Evolutionary conservation across 2,888 invertebrate species (phyloP).

Genomic region (Neocrepidodera transversa): DNA sequence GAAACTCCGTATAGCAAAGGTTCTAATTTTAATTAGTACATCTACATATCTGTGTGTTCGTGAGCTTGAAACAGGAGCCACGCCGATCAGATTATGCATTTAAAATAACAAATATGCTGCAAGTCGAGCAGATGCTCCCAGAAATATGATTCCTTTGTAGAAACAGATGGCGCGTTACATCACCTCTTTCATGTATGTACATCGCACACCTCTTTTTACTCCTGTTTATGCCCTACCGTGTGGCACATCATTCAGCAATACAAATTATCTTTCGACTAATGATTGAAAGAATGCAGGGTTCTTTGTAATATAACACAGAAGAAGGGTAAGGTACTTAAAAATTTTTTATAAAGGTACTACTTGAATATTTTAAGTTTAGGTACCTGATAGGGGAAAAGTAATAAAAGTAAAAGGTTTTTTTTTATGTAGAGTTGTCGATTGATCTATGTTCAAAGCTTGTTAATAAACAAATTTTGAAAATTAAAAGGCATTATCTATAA

Average conservation of each 20-base stretch:
- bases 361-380: too few species aligned
- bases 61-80: constrained; percentile 4
- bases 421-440: too few species aligned
- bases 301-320: neutral
- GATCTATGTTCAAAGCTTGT: too few species aligned
- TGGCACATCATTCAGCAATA: neutral
- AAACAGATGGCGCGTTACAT: constrained; percentile 30
- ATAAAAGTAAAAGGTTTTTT: too few species aligned
- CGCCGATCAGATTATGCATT: constrained; percentile 14
- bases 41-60: constrained; percentile 9
- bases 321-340: too few species aligned
- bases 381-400: too few species aligned
- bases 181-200: constrained; percentile 15
- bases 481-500: too few species aligned
- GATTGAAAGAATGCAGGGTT: constrained; percentile 1
- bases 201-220: constrained; percentile 13
- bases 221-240: neutral
- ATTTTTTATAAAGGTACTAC: too few species aligned
- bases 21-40: constrained; percentile 20
- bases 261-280: constrained; percentile 3
- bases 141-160: constrained; percentile 28
- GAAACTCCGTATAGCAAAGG: too few species aligned
- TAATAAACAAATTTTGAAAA: too few species aligned
- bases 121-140: constrained; percentile 26
- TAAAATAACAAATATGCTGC: constrained; percentile 22